These are phyloP conservation scores for Smithornis capensis DNA, from an alignment of 2,113 vertebrate genomes.

Conservation along the genomic window DNA sequence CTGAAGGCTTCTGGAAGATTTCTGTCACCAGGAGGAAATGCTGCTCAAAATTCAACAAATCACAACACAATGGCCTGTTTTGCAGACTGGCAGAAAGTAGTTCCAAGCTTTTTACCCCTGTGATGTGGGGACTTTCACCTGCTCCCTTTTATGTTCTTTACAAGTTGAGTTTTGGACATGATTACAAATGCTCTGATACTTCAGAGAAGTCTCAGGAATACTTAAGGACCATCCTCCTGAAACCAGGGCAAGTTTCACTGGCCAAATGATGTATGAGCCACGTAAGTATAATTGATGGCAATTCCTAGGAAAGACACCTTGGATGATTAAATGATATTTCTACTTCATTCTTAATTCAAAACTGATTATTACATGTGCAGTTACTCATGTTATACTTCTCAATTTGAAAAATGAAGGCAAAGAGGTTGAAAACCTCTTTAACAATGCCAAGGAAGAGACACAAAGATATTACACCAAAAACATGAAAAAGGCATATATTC, in stretches of 20 bases:
- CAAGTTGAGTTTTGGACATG: background rate
- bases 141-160: too few species aligned
- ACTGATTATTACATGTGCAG: conserved; percentile 28
- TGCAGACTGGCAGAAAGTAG: background rate
- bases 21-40: background rate
- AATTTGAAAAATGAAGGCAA: conserved; percentile 32
- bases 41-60: background rate
- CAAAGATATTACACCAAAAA: background rate
- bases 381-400: background rate
- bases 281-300: background rate
- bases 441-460: background rate
- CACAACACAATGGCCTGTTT: background rate
- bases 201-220: background rate
- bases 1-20: background rate
- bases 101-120: background rate
- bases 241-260: background rate
- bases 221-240: background rate
- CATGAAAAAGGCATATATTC: background rate
- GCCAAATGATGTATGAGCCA: background rate
- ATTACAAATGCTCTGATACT: background rate
- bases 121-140: background rate
- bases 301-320: background rate
- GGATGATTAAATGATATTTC: conserved; percentile 51
- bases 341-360: conserved; percentile 55
- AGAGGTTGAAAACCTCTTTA: background rate